Conservation (phyloP, 1,140 invertebrate genomes). For the Aphidius ervi region DNA sequence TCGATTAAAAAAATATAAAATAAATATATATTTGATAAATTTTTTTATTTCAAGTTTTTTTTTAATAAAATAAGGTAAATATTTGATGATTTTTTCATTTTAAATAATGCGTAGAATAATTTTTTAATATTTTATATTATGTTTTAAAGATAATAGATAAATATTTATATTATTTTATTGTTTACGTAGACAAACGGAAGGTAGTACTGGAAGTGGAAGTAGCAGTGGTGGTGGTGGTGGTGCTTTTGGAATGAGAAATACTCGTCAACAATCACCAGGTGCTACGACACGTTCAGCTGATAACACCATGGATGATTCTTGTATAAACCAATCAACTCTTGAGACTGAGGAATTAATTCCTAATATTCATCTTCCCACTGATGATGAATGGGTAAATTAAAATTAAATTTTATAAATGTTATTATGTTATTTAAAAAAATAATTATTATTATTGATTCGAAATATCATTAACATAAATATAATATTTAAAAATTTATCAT, state of each 20-base stretch:
- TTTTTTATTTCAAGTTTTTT: too few species aligned
- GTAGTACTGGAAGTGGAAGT: constrained; percentile 46
- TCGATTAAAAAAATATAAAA: too few species aligned
- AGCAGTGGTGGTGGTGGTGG: constrained; percentile 37
- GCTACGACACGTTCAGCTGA: constrained; percentile 36
- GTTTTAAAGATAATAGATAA: constrained; percentile 1
- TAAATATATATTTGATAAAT: too few species aligned
- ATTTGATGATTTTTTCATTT: too few species aligned
- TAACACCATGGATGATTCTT: constrained; percentile 45
- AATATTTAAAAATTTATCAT: too few species aligned
- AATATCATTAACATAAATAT: too few species aligned
- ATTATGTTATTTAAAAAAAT: constrained; percentile 27
- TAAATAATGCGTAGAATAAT: constrained; percentile 4
- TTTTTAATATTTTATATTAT: background rate
- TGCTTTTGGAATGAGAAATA: constrained; percentile 36
- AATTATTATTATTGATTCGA: background rate
- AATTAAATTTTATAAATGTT: constrained; percentile 12
- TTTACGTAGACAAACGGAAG: constrained; percentile 33
- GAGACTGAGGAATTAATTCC: constrained; percentile 44
- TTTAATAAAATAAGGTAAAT: too few species aligned
- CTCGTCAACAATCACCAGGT: constrained; percentile 48
- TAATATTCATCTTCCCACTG: constrained; percentile 43
- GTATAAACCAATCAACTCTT: constrained; percentile 39
- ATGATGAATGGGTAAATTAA: constrained; percentile 43
- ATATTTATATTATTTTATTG: background rate